phyloP scores from a whole-genome alignment of 2,888 invertebrate genomes.

The Spisula subtruncata region DNA sequence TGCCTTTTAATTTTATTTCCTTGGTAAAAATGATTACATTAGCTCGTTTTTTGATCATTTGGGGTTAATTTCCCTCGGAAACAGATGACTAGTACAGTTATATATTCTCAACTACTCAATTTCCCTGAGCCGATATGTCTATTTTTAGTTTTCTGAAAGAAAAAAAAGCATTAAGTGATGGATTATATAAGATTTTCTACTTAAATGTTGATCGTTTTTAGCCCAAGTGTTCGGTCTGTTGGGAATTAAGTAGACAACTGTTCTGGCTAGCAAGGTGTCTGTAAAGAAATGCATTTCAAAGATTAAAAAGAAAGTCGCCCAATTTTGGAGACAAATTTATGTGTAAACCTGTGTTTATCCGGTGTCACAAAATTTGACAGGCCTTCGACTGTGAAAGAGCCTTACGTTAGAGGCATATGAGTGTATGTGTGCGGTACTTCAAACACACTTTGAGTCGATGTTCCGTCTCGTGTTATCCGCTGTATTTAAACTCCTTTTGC shows the following conservation, averaged over 20 bases:
- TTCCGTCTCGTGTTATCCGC: neutral
- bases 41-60: constrained; percentile 13
- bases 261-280: neutral
- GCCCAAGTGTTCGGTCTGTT: constrained; percentile 7
- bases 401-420: neutral
- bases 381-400: constrained; percentile 12
- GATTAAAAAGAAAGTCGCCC: constrained; percentile 23
- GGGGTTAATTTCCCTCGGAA: constrained; percentile 13
- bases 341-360: constrained; percentile 21
- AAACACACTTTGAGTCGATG: neutral
- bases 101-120: neutral
- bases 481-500: constrained; percentile 2
- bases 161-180: constrained; percentile 8
- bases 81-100: neutral
- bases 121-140: neutral
- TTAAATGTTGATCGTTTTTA: constrained; percentile 27
- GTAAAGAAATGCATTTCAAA: constrained; percentile 16
- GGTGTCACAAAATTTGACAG: constrained; percentile 29
- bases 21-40: constrained; percentile 8
- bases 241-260: constrained; percentile 14
- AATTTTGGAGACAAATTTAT: constrained; percentile 26
- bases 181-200: constrained; percentile 10
- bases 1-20: neutral
- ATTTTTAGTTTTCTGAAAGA: neutral
- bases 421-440: neutral